A percentile compares a stretch with the other conserved stretches of the same genome.
These are phyloP conservation scores for Gastrophryne carolinensis DNA, from an alignment of 2,797 vertebrate species.

Conservation along the genomic window DNA sequence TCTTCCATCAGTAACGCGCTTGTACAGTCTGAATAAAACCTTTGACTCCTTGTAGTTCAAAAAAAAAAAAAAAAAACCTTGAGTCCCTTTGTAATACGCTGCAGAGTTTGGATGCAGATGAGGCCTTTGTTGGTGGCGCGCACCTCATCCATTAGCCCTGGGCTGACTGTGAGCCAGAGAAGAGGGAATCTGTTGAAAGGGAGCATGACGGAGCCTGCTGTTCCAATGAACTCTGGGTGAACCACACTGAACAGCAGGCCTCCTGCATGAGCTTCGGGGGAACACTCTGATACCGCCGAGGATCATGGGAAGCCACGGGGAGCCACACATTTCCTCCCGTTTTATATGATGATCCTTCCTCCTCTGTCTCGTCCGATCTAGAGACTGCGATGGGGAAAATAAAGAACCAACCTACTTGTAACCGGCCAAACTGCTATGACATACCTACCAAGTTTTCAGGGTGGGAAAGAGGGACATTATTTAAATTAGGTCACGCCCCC, in stretches of 20 bases:
- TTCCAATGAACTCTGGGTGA: conserved; percentile 77
- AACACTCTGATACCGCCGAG: conserved; percentile 23
- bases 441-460: too few species aligned
- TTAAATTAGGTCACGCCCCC: too few species aligned
- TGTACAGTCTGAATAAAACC: conserved; percentile 62
- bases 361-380: too few species aligned
- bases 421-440: too few species aligned
- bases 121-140: conserved; percentile 76
- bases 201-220: conserved; percentile 72
- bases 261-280: conserved; percentile 46
- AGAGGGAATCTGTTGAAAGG: conserved; percentile 76
- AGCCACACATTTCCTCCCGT: conserved; percentile 4
- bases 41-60: conserved; percentile 62
- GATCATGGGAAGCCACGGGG: conserved; percentile 24
- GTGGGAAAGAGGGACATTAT: too few species aligned
- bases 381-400: too few species aligned
- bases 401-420: too few species aligned
- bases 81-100: conserved; percentile 70
- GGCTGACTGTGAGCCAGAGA: conserved; percentile 72
- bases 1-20: conserved; percentile 47
- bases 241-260: conserved; percentile 65
- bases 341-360: conserved; percentile 16
- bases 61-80: too few species aligned
- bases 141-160: conserved; percentile 79
- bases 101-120: conserved; percentile 76